Conservation (phyloP, 2,113 vertebrate species). For the rat (Rattus norvegicus) region GRCr8 NC_086024.1:60265501-60266000, state of each 20-base stretch:
- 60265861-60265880: neutral
- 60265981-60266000: neutral
- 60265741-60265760: neutral
- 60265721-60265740: neutral
- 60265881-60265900: neutral
- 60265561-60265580: rapidly evolving
- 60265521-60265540: neutral
- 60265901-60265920: neutral
- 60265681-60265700: neutral
- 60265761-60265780: neutral
- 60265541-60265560: neutral
- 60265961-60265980: neutral
- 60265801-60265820: too few relatives aligned
- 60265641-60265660: neutral
- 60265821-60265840: too few relatives aligned
- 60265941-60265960: neutral
- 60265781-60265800: neutral
- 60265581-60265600: neutral
- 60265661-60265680: neutral
- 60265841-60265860: neutral
- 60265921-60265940: neutral
- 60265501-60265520: neutral
- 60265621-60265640: neutral
- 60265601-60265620: neutral
- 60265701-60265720: neutral